Evolutionary conservation across 2,113 vertebrate species (phyloP).

Genomic region (Mionectes macconnelli): DNA sequence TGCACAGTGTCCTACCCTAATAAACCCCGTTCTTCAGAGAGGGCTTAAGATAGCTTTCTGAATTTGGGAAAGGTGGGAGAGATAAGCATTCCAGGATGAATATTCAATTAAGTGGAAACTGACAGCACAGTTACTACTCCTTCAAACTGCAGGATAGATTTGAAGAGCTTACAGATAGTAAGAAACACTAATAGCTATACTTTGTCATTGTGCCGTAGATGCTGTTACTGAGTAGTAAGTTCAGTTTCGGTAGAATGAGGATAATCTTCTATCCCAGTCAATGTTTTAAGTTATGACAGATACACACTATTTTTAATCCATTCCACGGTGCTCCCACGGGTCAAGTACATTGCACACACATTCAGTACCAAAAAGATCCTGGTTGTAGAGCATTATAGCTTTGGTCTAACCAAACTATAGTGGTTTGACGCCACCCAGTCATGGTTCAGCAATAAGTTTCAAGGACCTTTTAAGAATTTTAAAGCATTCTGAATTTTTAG

Average conservation of each 20-base stretch:
- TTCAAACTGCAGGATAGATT: not conserved
- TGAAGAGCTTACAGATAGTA: not conserved
- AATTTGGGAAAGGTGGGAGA: not conserved
- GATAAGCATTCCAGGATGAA: not conserved
- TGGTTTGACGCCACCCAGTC: not conserved
- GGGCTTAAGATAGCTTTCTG: not conserved
- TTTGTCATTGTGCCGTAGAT: not conserved
- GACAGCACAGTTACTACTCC: not conserved
- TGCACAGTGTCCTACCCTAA: not conserved
- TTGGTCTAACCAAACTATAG: not conserved
- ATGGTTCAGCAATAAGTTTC: not conserved
- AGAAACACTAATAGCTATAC: not conserved
- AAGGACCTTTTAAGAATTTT: not conserved
- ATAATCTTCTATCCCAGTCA: not conserved
- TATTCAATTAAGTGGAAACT: not conserved
- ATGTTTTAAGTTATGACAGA: not conserved
- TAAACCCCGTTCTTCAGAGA: not conserved
- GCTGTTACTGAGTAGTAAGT: not conserved
- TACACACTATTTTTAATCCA: not conserved
- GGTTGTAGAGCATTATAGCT: not conserved
- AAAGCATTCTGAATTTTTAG: not conserved
- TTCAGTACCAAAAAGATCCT: not conserved
- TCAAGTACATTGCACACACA: accelerated
- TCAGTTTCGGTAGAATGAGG: not conserved
- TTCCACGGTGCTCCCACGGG: not conserved